These are phyloP conservation scores for Saturnia japonica DNA, from an alignment of 2,888 invertebrate genomes.

Conservation along the genomic window DNA sequence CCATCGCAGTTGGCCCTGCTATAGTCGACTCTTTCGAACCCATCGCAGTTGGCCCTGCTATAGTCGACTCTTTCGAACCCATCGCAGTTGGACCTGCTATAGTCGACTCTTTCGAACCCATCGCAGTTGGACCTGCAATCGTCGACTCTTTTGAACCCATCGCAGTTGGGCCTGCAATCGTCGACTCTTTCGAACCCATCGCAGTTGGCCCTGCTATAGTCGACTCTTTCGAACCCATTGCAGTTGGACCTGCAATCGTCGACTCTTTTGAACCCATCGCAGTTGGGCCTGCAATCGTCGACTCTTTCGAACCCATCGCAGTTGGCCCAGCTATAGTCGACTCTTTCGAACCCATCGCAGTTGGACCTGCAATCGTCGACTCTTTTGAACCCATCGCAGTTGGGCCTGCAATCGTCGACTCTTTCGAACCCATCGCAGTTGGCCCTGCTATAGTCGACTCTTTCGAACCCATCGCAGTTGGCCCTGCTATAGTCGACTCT, in stretches of 20 bases:
- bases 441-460: conserved; percentile 27
- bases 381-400: conserved; percentile 27
- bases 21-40: conserved; percentile 28
- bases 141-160: conserved; percentile 27
- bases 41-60: conserved; percentile 29
- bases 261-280: conserved; percentile 28
- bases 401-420: conserved; percentile 29
- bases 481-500: conserved; percentile 27
- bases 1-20: conserved; percentile 27
- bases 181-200: conserved; percentile 27
- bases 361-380: conserved; percentile 29
- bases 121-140: conserved; percentile 28
- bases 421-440: conserved; percentile 27
- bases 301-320: conserved; percentile 27
- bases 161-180: conserved; percentile 29
- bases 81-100: conserved; percentile 29
- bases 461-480: conserved; percentile 21
- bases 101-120: conserved; percentile 20
- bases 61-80: conserved; percentile 27
- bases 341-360: conserved; percentile 18
- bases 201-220: conserved; percentile 28
- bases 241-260: conserved; percentile 28
- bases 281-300: conserved; percentile 29
- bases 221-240: conserved; percentile 20
- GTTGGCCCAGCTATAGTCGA: conserved; percentile 28